Base-by-base conservation (phyloP, 2,113 vertebrate species). In the Larimichthys crocea region DNA sequence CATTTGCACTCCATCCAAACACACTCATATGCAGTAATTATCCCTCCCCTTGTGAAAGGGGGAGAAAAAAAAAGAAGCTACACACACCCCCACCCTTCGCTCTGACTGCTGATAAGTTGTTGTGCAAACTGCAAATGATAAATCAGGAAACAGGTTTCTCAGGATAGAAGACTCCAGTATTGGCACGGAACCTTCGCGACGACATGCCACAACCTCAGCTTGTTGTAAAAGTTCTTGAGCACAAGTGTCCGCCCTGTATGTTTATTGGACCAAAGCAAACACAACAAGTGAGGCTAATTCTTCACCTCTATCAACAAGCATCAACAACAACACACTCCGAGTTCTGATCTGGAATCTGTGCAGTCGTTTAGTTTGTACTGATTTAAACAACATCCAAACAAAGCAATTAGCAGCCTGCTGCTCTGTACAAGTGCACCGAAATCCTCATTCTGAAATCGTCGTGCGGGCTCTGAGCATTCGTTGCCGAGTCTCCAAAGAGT, bases 91-190 rank as follows among this genome's bases (percentile, higher is more conserved):
- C 66, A 63, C 64, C 77, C 70, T 78, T 60, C 29, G 15, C 69
- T 70, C 57, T 24, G 60, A 52, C 57, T 74, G 69, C 69, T 31
- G 70, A 82, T 71, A 84, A 64, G 49, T 76, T 79, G 79, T 83
- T 90, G 79, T 84, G 84, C 79, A 87, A 87, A 84, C 80, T 79
- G 76, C 60, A 72, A 84, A 88, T 84, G 79, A 88, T 66, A 90
- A 90, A 92, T 77, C 68, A 84, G 52, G 79, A 90, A 92, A 92
- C 90, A 78, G 81, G 88, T 92, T 92, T 90, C 83, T 89, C 92
- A 81, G 86, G 91, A 90, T 74, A 61, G 68, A 87, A 70, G 46
- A 56, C 79, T 80, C 26, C 61, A 84, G 66, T 52, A 22, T 78
- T 88, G 80, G 87, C 79, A 86, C 56, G 61, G 70, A 61, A 61